Evolutionary conservation across 2,888 invertebrate species (phyloP).

Genomic region (Drosophila borborema): DNA sequence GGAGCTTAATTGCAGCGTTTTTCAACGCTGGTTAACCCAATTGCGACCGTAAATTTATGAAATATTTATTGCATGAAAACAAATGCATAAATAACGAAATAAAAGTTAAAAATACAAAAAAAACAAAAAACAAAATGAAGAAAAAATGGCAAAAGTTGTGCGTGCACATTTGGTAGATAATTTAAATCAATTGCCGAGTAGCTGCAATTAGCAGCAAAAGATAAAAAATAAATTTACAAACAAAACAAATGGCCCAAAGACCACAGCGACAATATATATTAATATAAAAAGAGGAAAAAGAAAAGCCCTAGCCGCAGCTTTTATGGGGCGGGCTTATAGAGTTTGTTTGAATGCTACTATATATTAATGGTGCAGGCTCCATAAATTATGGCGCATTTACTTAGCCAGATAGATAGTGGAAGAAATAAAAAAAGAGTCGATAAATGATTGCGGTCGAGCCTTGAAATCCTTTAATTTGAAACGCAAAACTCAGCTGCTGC

Average conservation of each 20-base stretch:
- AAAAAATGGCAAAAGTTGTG: constrained; percentile 10
- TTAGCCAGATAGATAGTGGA: constrained; percentile 64
- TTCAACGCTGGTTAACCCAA: constrained; percentile 77
- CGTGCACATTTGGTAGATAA: constrained; percentile 66
- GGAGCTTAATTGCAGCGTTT: constrained; percentile 73
- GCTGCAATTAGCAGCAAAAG: constrained; percentile 76
- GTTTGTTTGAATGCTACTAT: constrained; percentile 29
- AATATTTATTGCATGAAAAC: constrained; percentile 63
- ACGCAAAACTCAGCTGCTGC: constrained; percentile 36
- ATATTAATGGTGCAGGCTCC: constrained; percentile 68
- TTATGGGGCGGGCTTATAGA: constrained; percentile 45
- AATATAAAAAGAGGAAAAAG: not conserved
- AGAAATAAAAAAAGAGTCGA: constrained; percentile 58
- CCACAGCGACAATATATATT: constrained; percentile 24
- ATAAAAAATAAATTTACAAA: constrained; percentile 72
- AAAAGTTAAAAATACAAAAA: not conserved
- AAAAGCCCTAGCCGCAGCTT: constrained; percentile 25
- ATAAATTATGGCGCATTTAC: constrained; percentile 80
- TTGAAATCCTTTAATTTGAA: constrained; percentile 79
- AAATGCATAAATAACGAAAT: constrained; percentile 62
- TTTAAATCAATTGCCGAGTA: constrained; percentile 79
- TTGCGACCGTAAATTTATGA: constrained; percentile 73
- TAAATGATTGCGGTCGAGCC: constrained; percentile 79
- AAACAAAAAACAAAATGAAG: not conserved
- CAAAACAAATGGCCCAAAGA: constrained; percentile 69